Evolutionary conservation across 1,140 invertebrate genomes (phyloP), one percentile per base, ranked within the genome.

Genomic region (Tetranychus cinnabarinus): DNA sequence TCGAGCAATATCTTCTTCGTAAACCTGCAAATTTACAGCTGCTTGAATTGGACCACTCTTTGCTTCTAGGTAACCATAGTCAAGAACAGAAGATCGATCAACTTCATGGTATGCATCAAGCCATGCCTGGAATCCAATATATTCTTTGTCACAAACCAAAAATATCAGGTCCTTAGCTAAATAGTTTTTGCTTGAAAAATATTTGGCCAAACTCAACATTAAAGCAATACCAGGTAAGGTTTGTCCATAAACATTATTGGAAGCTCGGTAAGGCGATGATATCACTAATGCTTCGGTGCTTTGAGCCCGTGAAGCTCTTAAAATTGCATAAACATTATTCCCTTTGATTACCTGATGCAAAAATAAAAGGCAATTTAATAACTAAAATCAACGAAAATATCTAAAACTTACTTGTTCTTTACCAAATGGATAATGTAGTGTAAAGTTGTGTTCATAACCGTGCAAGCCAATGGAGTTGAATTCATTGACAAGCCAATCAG

Each of bases 111-210:
- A 96, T 1, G 88, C 88, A 75, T 95, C 86, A 33, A 96, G 68
- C 91, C 91, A 97, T 4, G 91, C 90, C 74, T 96, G 86, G 72
- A 90, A 83, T 37, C 93, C 93, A 42, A 42, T 42, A 71, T 95
- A 87, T 70, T 96, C 90, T 73, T 93, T 85, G 68, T 96, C 89
- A 2, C 88, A 89, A 12, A 96, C 78, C 34, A 97, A 73, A 69
- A 97, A 95, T 67, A 97, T 91, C 61, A 97, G 83, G 72, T 97
- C 92, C 70, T 97, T 97, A 0, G 90, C 87, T 91, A 90, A 97
- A 71, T 95, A 64, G 62, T 57, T 56, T 60, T 64, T 56, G 2
- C 39, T 79, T 67, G 82, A 78, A 67, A 91, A 92, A 74, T 87
- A 89, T 69, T 89, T 82, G 0, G 89, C 89, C 69, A 96, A 81